Percentiles rank a stretch among this genome's conserved stretches.
Evolutionary conservation across 1,140 invertebrate genomes (phyloP).

Genomic region (Phenacoccus solenopsis): DNA sequence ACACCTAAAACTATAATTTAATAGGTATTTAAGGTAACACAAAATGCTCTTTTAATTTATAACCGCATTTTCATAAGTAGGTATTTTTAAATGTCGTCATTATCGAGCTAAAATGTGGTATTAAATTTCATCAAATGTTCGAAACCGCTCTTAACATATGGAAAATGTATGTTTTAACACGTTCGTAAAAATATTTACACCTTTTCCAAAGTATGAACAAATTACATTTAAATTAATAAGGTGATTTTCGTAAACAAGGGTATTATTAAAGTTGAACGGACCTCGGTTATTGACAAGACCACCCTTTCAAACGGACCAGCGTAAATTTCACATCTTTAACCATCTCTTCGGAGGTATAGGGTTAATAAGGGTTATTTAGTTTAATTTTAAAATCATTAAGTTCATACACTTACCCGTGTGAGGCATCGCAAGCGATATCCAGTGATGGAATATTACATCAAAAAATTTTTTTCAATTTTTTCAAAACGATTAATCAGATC

Average conservation of each 20-base stretch:
- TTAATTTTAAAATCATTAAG: no score
- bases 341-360: neutral
- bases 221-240: neutral
- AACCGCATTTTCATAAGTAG: neutral
- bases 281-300: no score
- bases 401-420: neutral
- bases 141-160: neutral
- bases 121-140: no score
- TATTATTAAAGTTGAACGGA: neutral
- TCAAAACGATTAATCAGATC: no score
- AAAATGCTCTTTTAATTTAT: neutral
- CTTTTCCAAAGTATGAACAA: neutral
- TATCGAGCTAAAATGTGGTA: no score
- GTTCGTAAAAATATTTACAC: neutral
- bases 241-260: neutral
- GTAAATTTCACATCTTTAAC: neutral
- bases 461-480: no score
- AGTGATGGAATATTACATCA: no score
- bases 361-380: neutral
- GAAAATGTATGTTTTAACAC: neutral
- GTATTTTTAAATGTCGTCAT: neutral
- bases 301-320: neutral
- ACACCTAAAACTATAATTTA: neutral
- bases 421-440: no score
- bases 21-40: neutral